Conservation (phyloP, 37 sponge, comb jelly and placozoan species). For the Tethya wilhelma region DNA sequence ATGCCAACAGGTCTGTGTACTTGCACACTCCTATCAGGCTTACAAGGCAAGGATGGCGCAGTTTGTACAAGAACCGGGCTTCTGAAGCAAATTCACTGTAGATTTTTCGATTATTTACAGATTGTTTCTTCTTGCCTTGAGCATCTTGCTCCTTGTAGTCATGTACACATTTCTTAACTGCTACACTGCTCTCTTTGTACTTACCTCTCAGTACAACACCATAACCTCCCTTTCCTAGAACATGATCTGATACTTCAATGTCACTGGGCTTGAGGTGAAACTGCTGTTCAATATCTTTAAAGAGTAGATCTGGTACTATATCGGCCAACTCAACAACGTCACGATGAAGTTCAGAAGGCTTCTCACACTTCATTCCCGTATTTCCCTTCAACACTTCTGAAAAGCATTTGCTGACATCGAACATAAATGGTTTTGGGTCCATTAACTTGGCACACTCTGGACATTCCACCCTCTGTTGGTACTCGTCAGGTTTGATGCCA, state of each 20-base stretch:
- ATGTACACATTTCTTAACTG: conserved; percentile 80
- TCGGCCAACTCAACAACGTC: conserved; percentile 44
- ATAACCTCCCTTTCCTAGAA: conserved; percentile 73
- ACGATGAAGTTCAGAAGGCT: neutral
- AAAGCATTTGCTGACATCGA: conserved; percentile 14
- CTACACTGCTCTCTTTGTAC: conserved; percentile 54
- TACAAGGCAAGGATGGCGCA: conserved; percentile 77
- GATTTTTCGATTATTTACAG: conserved; percentile 22
- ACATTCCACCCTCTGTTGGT: conserved; percentile 57
- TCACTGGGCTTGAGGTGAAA: conserved; percentile 64
- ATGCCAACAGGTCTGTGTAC: conserved; percentile 57
- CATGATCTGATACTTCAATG: conserved; percentile 51
- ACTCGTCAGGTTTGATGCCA: conserved; percentile 35
- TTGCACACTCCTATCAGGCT: conserved; percentile 79
- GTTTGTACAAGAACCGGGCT: conserved; percentile 55
- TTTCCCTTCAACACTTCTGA: neutral
- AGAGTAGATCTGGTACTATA: conserved; percentile 80
- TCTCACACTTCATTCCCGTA: conserved; percentile 23
- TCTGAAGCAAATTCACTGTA: conserved; percentile 62
- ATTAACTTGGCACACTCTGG: conserved; percentile 44
- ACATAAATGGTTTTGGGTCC: conserved; percentile 21
- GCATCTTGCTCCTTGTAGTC: no score
- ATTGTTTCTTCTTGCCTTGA: no score
- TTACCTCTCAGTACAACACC: conserved; percentile 74
- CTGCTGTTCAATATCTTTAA: conserved; percentile 56